phyloP scores from a whole-genome alignment of 2,113 vertebrate genomes.

The Stercorarius parasiticus region DNA sequence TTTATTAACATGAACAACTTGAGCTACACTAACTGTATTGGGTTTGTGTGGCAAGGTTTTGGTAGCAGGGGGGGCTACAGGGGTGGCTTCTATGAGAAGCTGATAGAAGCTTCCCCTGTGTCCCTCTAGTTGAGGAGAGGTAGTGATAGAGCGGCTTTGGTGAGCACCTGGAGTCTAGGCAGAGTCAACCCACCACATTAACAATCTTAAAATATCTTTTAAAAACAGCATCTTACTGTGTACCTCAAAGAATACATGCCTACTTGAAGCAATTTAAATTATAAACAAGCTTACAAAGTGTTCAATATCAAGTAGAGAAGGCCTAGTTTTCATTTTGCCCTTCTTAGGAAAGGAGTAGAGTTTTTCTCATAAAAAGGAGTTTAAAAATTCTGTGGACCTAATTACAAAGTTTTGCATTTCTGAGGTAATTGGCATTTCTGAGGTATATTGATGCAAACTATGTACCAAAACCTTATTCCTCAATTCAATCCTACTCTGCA shows the following conservation, averaged over 20 bases:
- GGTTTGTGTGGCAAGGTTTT: background rate
- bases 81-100: background rate
- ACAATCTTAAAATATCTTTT: background rate
- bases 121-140: background rate
- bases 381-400: background rate
- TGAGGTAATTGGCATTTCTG: background rate
- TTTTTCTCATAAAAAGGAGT: background rate
- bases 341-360: background rate
- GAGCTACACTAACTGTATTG: background rate
- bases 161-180: background rate
- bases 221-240: background rate
- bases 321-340: background rate
- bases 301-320: background rate
- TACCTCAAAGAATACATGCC: background rate
- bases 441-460: background rate
- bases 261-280: background rate
- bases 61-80: background rate
- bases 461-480: background rate
- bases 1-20: background rate
- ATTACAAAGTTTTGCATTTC: background rate
- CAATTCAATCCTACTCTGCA: background rate
- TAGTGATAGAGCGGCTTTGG: background rate
- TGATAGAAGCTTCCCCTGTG: background rate
- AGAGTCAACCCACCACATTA: background rate
- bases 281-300: background rate